phyloP scores from a whole-genome alignment of 2,113 vertebrate genomes.

The Odocoileus virginianus region DNA sequence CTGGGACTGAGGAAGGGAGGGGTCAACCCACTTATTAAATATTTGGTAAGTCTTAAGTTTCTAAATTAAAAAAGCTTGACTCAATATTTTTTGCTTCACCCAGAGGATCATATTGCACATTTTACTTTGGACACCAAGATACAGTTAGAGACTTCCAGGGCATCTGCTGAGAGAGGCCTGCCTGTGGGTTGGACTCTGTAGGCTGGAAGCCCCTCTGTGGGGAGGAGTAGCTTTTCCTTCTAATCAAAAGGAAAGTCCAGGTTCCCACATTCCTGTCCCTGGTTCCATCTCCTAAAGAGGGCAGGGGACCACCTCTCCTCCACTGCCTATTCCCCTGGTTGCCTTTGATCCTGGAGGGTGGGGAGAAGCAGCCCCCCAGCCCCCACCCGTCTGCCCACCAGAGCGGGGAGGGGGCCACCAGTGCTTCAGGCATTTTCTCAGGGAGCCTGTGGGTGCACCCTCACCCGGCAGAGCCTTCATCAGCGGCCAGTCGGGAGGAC shows the following conservation, averaged over 20 bases:
- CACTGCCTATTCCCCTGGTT: background rate
- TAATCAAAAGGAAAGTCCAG: background rate
- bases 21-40: conserved; percentile 4
- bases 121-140: background rate
- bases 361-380: no score
- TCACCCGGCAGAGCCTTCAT: background rate
- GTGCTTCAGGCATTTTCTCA: background rate
- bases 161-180: background rate
- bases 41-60: background rate
- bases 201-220: background rate
- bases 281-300: background rate
- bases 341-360: background rate
- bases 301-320: background rate
- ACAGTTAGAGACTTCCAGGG: background rate
- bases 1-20: background rate
- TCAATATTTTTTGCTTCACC: background rate
- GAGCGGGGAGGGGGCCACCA: no score
- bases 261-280: background rate
- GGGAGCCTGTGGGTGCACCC: fast-evolving
- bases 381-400: fast-evolving
- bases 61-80: background rate
- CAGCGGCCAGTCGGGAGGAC: background rate
- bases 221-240: background rate
- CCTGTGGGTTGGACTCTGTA: background rate
- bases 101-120: background rate